phyloP scores from a whole-genome alignment of 2,797 vertebrate species.

The Pseudochaenichthys georgianus region DNA sequence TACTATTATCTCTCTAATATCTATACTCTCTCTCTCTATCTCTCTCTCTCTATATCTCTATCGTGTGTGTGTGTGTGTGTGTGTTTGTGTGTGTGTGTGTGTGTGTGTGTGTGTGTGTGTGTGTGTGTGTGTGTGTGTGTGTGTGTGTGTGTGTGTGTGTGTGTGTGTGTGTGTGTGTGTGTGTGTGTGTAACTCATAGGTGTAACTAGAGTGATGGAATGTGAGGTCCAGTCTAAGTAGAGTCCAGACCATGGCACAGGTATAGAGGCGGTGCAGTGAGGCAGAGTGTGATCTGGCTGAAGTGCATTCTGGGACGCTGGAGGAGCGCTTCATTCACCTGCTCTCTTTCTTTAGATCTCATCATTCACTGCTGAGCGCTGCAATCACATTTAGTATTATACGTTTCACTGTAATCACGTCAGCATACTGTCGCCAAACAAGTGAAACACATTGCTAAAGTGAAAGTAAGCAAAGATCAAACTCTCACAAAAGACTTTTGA shows the following conservation, averaged over 20 bases:
- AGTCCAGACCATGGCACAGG: conserved; percentile 23
- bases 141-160: background rate
- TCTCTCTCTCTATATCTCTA: no score
- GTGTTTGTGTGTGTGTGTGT: no score
- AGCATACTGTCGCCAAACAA: conserved; percentile 22
- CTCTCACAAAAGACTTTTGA: no score
- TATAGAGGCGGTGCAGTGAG: conserved; percentile 31
- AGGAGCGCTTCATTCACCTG: conserved; percentile 39
- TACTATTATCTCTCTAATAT: no score
- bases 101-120: no score
- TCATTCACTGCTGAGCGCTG: conserved; percentile 13
- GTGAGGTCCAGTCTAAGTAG: conserved; percentile 28
- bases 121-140: no score
- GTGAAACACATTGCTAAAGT: no score
- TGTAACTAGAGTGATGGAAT: conserved; percentile 63
- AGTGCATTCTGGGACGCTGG: conserved; percentile 16
- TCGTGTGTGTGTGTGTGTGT: no score
- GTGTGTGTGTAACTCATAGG: conserved; percentile 4
- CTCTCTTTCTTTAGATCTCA: conserved; percentile 22
- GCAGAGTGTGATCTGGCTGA: conserved; percentile 19
- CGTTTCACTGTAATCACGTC: conserved; percentile 36
- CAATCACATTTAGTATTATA: conserved; percentile 20
- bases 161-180: background rate
- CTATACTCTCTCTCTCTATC: no score
- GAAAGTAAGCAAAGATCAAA: no score